Conservation (phyloP, 2,888 invertebrate species). For the Chaetogeoica ovagalla region DNA sequence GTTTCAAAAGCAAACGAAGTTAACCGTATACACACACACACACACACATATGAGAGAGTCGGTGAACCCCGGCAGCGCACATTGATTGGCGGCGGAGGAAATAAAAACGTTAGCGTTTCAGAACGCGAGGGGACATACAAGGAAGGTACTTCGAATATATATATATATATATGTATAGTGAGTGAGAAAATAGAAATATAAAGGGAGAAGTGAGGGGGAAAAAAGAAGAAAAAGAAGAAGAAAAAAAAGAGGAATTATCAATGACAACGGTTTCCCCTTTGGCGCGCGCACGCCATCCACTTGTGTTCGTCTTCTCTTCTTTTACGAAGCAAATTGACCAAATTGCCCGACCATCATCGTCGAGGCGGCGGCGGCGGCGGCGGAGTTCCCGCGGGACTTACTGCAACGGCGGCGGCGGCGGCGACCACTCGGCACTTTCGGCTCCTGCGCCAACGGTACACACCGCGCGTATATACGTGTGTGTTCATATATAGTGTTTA, state of each 20-base stretch:
- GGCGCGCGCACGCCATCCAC: conserved; percentile 50
- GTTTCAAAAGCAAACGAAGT: conserved; percentile 49
- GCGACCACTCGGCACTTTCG: conserved; percentile 50
- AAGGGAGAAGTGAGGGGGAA: too few relatives aligned
- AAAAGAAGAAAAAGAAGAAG: too few relatives aligned
- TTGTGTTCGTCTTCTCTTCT: conserved; percentile 51
- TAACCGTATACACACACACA: too few relatives aligned
- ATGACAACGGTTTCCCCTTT: conserved; percentile 50
- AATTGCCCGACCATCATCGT: conserved; percentile 53
- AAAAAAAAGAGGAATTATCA: conserved; percentile 49
- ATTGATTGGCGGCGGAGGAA: conserved; percentile 53
- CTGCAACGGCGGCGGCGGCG: conserved; percentile 6
- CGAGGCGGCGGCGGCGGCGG: conserved; percentile 13
- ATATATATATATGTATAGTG: too few relatives aligned
- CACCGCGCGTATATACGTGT: too few relatives aligned
- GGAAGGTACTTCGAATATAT: too few relatives aligned
- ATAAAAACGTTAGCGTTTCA: conserved; percentile 53
- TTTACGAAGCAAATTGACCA: conserved; percentile 51
- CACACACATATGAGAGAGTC: neutral
- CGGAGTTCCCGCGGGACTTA: conserved; percentile 45
- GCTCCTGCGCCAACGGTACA: conserved; percentile 28
- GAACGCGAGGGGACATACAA: conserved; percentile 34
- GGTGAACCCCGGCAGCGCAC: neutral
- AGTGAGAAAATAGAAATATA: conserved; percentile 54
- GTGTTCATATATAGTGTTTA: too few relatives aligned